Conservation (phyloP, 2,888 invertebrate species). For the Ectropis crepuscularia region DNA sequence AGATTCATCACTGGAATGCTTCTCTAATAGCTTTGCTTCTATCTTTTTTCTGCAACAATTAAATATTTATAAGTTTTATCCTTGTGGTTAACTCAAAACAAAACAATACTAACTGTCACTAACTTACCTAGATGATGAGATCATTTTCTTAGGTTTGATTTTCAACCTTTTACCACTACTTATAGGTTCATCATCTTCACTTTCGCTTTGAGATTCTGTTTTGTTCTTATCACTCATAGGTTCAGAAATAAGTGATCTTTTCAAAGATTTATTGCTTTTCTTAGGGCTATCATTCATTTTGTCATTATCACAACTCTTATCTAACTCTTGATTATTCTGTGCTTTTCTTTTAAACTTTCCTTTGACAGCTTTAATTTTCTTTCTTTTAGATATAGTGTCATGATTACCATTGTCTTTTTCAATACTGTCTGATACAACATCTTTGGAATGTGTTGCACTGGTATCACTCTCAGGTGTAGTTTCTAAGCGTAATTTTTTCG, state of each 20-base stretch:
- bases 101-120: neutral
- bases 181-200: conserved; percentile 72
- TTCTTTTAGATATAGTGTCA: conserved; percentile 63
- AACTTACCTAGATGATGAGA: conserved; percentile 68
- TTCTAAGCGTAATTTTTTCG: conserved; percentile 76
- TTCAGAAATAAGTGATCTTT: conserved; percentile 68
- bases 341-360: conserved; percentile 75
- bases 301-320: conserved; percentile 50
- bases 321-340: conserved; percentile 46
- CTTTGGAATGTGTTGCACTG: conserved; percentile 73
- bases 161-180: conserved; percentile 75
- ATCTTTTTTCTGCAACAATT: conserved; percentile 78
- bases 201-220: conserved; percentile 79
- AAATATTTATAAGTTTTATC: neutral
- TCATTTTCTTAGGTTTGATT: conserved; percentile 79
- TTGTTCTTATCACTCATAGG: conserved; percentile 73
- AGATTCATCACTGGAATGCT: conserved; percentile 81
- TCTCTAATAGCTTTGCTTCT: conserved; percentile 81
- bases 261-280: conserved; percentile 67
- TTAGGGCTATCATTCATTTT: conserved; percentile 56
- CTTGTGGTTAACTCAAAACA: too few species aligned
- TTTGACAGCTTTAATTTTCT: conserved; percentile 76
- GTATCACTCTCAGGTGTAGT: conserved; percentile 67
- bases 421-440: conserved; percentile 57
- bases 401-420: conserved; percentile 58